These are phyloP conservation scores for Catharus bicknelli DNA, from an alignment of 2,113 vertebrate genomes.

Conservation along the genomic window DNA sequence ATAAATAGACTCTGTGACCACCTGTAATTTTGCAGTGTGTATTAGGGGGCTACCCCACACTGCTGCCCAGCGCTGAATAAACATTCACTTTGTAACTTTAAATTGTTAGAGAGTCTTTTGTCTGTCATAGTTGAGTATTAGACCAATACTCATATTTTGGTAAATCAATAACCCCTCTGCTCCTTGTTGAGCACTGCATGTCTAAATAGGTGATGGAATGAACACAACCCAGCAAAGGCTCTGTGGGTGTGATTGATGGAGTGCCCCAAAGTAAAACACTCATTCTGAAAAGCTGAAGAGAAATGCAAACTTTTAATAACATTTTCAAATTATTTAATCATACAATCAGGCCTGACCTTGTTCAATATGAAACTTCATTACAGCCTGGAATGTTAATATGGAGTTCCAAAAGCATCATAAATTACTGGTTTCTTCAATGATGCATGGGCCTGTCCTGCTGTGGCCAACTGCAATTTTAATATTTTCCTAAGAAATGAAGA, in stretches of 20 bases:
- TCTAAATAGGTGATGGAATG: not conserved
- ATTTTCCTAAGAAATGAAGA: constrained; percentile 44
- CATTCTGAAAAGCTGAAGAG: constrained; percentile 35
- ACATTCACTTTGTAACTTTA: too few species aligned
- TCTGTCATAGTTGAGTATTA: too few species aligned
- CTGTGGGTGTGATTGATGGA: constrained; percentile 30
- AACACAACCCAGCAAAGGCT: not conserved
- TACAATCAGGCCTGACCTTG: constrained; percentile 54
- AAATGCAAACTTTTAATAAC: constrained; percentile 60
- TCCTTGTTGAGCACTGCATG: not conserved
- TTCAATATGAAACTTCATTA: constrained; percentile 61
- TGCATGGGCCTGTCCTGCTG: constrained; percentile 26
- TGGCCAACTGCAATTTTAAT: not conserved
- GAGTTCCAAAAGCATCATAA: constrained; percentile 53
- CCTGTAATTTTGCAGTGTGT: too few species aligned
- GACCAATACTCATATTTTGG: too few species aligned
- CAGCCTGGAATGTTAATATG: constrained; percentile 49
- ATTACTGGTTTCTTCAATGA: constrained; percentile 47
- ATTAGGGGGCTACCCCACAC: too few species aligned
- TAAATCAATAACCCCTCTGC: too few species aligned
- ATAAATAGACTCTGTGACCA: too few species aligned
- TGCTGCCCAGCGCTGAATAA: too few species aligned
- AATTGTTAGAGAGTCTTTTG: too few species aligned
- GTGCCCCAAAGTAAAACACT: not conserved
- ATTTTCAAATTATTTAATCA: constrained; percentile 56